Conservation (phyloP, 2,113 vertebrate species). For the Cyrtonyx montezumae region DNA sequence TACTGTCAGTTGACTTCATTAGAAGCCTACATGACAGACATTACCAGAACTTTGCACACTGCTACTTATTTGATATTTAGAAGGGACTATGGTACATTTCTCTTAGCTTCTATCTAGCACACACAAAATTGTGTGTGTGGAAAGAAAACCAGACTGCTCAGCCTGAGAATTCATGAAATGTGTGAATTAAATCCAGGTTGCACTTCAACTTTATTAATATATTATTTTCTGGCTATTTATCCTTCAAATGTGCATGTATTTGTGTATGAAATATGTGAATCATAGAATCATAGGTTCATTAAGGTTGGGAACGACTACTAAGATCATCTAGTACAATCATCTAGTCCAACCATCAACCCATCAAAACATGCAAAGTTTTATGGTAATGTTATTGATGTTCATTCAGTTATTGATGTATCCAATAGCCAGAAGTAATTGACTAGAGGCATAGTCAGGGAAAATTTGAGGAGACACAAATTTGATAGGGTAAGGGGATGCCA, state of each 20-base stretch:
- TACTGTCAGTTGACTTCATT: too few species aligned
- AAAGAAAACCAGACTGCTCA: neutral
- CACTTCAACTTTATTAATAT: neutral
- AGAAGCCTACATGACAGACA: neutral
- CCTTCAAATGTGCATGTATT: neutral
- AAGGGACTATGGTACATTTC: rapidly evolving
- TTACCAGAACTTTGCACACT: neutral
- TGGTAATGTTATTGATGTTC: too few species aligned
- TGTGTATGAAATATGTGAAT: neutral
- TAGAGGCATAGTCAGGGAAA: rapidly evolving
- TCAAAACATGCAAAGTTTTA: neutral
- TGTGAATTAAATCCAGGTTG: neutral
- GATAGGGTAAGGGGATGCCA: neutral
- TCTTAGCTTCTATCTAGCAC: neutral
- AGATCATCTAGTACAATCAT: too few species aligned
- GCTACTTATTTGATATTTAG: neutral
- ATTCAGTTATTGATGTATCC: neutral
- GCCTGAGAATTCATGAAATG: neutral
- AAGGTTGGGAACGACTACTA: too few species aligned
- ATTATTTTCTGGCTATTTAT: neutral
- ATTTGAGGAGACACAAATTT: neutral
- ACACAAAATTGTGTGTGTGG: neutral
- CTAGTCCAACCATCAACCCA: too few species aligned
- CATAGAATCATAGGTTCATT: too few species aligned
- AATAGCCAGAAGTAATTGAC: neutral